Evolutionary conservation across 2,113 vertebrate genomes (phyloP).

Genomic region (Rattus rattus): DNA sequence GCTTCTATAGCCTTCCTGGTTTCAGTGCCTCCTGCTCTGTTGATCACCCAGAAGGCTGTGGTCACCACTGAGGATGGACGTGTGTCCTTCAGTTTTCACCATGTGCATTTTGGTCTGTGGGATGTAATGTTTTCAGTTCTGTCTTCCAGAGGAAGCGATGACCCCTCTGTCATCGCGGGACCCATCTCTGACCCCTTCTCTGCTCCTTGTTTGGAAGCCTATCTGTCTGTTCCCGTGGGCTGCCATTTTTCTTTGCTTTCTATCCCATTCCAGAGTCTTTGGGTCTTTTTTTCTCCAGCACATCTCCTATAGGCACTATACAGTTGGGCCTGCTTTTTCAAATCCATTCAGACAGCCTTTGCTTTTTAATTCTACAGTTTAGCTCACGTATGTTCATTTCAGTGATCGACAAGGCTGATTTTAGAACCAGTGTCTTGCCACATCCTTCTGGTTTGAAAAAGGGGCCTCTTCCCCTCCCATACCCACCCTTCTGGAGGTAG

Average conservation of each 20-base stretch:
- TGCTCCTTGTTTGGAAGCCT: background rate
- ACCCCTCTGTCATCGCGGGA: background rate
- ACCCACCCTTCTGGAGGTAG: too few relatives aligned
- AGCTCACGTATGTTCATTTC: background rate
- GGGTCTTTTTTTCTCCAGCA: background rate
- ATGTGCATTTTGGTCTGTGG: background rate
- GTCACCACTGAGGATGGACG: background rate
- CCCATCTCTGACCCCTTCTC: background rate
- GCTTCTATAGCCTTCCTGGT: background rate
- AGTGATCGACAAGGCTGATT: background rate
- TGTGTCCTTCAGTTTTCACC: background rate
- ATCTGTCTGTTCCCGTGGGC: background rate
- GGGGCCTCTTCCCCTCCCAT: background rate
- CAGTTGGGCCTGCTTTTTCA: background rate
- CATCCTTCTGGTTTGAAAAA: background rate
- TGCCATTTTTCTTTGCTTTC: background rate
- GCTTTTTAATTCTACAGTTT: slow-evolving; percentile 15
- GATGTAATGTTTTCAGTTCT: background rate
- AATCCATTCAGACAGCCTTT: background rate
- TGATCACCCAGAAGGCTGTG: background rate
- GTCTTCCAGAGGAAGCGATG: background rate
- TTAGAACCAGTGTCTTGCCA: background rate
- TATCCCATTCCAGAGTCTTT: background rate
- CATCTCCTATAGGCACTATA: background rate
- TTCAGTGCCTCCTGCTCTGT: background rate